Conservation (phyloP, 2,113 vertebrate genomes). For the Phalacrocorax brasilianus region DNA sequence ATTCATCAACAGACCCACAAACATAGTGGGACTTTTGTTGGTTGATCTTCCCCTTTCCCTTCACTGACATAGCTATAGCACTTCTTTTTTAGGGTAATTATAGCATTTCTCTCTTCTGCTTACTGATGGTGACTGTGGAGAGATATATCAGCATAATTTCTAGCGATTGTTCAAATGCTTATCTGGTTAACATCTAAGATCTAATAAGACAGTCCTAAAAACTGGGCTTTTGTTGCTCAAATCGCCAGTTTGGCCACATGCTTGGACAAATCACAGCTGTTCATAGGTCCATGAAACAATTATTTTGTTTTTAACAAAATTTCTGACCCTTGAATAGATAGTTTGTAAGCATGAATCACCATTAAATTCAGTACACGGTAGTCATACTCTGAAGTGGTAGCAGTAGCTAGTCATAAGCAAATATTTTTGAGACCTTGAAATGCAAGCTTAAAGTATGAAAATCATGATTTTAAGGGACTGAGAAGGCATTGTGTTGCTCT, state of each 20-base stretch:
- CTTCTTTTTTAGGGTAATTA: not conserved
- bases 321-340: not conserved
- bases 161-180: not conserved
- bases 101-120: not conserved
- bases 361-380: fast-evolving
- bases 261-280: not conserved
- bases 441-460: not conserved
- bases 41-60: not conserved
- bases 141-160: not conserved
- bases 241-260: not conserved
- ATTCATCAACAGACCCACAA: not conserved
- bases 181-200: too few species aligned
- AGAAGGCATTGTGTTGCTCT: not conserved
- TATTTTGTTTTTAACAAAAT: not conserved
- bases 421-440: not conserved
- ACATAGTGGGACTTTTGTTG: not conserved
- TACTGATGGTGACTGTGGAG: not conserved
- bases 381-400: not conserved
- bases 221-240: not conserved
- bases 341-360: not conserved
- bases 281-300: not conserved
- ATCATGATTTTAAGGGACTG: not conserved
- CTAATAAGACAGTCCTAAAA: not conserved
- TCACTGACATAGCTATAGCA: fast-evolving
- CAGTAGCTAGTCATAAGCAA: not conserved